Evolutionary conservation across 2,888 invertebrate genomes (phyloP).

Genomic region (Oxycera nigricornis): DNA sequence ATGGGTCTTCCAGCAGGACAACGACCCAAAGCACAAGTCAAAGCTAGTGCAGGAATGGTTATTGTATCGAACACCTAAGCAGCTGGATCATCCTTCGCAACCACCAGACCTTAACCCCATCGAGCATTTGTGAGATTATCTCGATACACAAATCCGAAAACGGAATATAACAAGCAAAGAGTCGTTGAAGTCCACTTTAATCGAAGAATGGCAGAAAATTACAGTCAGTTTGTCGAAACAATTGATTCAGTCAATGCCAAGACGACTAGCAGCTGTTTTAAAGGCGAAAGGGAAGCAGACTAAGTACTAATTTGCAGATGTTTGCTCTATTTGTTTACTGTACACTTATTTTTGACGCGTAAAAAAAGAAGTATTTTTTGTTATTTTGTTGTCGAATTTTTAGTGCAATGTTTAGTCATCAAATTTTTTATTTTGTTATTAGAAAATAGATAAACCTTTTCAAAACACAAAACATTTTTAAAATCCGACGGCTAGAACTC

Average conservation of each 20-base stretch:
- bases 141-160: background rate
- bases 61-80: background rate
- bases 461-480: no score
- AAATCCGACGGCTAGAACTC: no score
- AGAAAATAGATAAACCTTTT: no score
- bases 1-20: background rate
- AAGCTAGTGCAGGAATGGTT: no score
- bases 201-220: background rate
- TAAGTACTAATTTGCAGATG: background rate
- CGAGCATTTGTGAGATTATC: no score
- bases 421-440: no score
- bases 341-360: no score
- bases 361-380: no score
- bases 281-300: no score
- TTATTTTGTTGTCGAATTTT: no score
- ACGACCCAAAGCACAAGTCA: background rate
- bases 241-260: background rate
- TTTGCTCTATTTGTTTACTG: background rate
- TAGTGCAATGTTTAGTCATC: no score
- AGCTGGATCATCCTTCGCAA: background rate
- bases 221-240: background rate
- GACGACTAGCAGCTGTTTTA: background rate
- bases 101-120: no score
- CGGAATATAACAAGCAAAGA: background rate
- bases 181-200: background rate